A percentile compares a stretch with the other conserved stretches of the same genome.
These are phyloP conservation scores for Quadroppia sp. DNA, from an alignment of 2,888 invertebrate species.

Conservation along the genomic window DNA sequence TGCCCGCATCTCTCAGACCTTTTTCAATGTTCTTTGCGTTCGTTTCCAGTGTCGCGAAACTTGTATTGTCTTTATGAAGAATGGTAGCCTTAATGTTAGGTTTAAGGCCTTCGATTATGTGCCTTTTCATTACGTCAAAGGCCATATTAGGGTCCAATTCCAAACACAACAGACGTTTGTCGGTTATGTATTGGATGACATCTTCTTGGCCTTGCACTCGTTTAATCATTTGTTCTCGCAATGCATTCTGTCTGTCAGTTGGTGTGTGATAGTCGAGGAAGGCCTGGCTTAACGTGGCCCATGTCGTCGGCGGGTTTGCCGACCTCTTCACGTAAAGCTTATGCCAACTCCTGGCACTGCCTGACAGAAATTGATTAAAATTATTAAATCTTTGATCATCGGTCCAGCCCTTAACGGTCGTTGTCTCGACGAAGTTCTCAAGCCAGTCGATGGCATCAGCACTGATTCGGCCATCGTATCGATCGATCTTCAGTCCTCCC, in stretches of 20 bases:
- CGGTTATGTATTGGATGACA: constrained; percentile 1
- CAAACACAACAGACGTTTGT: not conserved
- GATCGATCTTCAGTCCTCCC: not conserved
- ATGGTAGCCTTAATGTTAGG: not conserved
- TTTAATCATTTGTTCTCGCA: not conserved
- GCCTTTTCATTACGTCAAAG: not conserved
- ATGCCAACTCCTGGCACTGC: not conserved
- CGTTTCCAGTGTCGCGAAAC: not conserved
- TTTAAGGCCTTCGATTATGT: not conserved
- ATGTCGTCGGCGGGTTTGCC: not conserved
- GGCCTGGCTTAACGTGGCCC: not conserved
- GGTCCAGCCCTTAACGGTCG: not conserved
- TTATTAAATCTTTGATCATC: not conserved
- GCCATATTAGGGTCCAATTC: not conserved
- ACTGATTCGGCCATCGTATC: not conserved
- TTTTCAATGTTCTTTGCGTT: not conserved
- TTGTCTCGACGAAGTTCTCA: not conserved
- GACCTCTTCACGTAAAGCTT: not conserved
- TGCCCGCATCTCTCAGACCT: not conserved
- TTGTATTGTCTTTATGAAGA: not conserved
- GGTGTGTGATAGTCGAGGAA: constrained; percentile 12
- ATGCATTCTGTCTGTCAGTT: not conserved
- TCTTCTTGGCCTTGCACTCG: constrained; percentile 7
- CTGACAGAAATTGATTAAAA: not conserved
- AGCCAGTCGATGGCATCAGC: not conserved